phyloP scores from a whole-genome alignment of 2,797 vertebrate species.

The Sylvia borin region DNA sequence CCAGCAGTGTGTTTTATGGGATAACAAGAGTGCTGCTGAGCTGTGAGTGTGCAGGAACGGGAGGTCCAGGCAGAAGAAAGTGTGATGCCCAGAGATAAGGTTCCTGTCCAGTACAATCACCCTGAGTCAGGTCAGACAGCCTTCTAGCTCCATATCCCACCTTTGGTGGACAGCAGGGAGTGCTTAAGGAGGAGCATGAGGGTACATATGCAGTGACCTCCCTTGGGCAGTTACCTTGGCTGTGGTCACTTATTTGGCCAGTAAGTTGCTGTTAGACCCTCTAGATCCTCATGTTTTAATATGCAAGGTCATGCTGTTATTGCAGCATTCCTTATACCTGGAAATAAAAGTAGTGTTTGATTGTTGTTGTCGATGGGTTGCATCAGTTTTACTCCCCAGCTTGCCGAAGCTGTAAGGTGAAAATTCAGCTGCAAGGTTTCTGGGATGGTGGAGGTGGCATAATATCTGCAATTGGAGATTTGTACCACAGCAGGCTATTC shows the following conservation, averaged over 20 bases:
- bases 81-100: neutral
- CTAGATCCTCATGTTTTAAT: neutral
- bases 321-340: neutral
- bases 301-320: neutral
- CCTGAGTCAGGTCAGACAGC: neutral
- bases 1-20: neutral
- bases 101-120: neutral
- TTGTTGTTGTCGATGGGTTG: neutral
- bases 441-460: neutral
- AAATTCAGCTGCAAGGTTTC: neutral
- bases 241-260: neutral
- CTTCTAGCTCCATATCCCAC: neutral
- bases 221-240: neutral
- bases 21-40: neutral
- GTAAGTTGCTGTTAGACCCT: neutral
- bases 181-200: neutral
- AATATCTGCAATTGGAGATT: neutral
- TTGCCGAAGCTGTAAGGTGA: neutral
- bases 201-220: accelerated
- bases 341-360: neutral
- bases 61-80: neutral
- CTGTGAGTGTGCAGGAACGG: neutral
- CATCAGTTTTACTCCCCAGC: neutral
- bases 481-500: neutral
- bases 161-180: neutral